These are phyloP conservation scores for Dunckerocampus dactyliophorus DNA, from an alignment of 2,113 vertebrate genomes.

Conservation along the genomic window DNA sequence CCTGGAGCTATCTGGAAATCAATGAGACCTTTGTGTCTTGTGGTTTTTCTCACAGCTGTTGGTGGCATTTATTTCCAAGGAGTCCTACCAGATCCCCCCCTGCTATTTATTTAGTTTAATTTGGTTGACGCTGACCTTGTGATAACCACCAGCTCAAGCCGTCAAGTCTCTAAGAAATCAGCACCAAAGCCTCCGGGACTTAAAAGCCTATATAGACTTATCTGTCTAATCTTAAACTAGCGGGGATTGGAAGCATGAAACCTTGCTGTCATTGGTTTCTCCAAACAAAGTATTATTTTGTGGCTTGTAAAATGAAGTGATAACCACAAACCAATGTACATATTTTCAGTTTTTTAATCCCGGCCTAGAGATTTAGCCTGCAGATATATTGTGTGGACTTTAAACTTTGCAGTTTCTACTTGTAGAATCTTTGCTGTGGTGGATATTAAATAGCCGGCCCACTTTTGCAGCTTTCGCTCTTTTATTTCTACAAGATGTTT, in stretches of 20 bases:
- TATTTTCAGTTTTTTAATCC: slow-evolving; percentile 15
- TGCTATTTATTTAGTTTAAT: slow-evolving; percentile 55
- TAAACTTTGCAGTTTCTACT: slow-evolving; percentile 18
- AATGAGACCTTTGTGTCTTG: slow-evolving; percentile 56
- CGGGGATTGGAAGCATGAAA: slow-evolving; percentile 29
- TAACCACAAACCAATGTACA: slow-evolving; percentile 15
- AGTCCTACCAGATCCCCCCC: slow-evolving; percentile 23
- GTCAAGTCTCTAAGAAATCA: slow-evolving; percentile 29
- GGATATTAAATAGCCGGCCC: too few relatives aligned
- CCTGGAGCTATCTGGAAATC: slow-evolving; percentile 51
- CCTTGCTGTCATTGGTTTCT: slow-evolving; percentile 28
- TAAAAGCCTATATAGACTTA: slow-evolving; percentile 13
- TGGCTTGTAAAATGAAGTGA: slow-evolving; percentile 19
- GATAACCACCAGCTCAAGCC: slow-evolving; percentile 29
- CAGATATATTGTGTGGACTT: slow-evolving; percentile 12
- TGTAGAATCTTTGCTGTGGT: slow-evolving; percentile 26
- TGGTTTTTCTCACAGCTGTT: slow-evolving; percentile 41
- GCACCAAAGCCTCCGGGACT: slow-evolving; percentile 19
- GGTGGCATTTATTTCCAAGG: slow-evolving; percentile 37
- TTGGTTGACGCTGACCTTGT: slow-evolving; percentile 37
- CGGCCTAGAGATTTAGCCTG: slow-evolving; percentile 12
- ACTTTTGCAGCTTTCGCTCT: too few relatives aligned
- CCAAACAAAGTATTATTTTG: slow-evolving; percentile 23
- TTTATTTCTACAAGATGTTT: too few relatives aligned
- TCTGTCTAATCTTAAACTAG: slow-evolving; percentile 29